A percentile compares a stretch with the other conserved stretches of the same genome.
Conservation (phyloP, 2,888 invertebrate species). For the Sipunculus nudus region DNA sequence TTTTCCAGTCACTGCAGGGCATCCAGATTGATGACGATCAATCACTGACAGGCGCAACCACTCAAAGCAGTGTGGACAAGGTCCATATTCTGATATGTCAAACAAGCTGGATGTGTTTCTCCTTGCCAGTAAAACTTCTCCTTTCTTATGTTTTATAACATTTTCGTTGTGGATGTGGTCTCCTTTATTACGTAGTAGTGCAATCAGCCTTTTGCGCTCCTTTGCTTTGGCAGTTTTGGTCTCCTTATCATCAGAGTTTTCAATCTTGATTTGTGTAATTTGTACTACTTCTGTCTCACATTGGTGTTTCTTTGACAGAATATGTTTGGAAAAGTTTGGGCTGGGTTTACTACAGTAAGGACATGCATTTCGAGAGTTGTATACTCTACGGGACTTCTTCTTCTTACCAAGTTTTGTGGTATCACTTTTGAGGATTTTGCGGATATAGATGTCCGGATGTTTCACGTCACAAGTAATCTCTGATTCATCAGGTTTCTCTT, state of each 20-base stretch:
- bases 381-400: constrained; percentile 5
- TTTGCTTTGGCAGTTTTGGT: no score
- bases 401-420: constrained; percentile 4
- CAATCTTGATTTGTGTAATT: no score
- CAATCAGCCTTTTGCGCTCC: not conserved
- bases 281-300: no score
- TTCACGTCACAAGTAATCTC: not conserved
- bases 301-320: no score
- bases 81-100: not conserved
- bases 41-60: not conserved
- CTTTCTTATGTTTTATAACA: not conserved
- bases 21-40: not conserved
- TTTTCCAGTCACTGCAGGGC: not conserved
- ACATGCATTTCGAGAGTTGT: not conserved
- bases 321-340: constrained; percentile 4
- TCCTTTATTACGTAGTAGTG: not conserved
- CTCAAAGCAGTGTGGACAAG: constrained; percentile 5
- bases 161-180: constrained; percentile 3
- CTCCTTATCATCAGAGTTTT: no score
- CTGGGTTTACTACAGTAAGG: not conserved
- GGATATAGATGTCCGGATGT: not conserved
- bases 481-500: no score
- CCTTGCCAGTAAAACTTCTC: constrained; percentile 4
- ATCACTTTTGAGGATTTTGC: not conserved
- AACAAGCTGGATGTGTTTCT: not conserved